Base-by-base conservation (phyloP, 1,140 invertebrate genomes). In the Temnothorax longispinosus region DNA sequence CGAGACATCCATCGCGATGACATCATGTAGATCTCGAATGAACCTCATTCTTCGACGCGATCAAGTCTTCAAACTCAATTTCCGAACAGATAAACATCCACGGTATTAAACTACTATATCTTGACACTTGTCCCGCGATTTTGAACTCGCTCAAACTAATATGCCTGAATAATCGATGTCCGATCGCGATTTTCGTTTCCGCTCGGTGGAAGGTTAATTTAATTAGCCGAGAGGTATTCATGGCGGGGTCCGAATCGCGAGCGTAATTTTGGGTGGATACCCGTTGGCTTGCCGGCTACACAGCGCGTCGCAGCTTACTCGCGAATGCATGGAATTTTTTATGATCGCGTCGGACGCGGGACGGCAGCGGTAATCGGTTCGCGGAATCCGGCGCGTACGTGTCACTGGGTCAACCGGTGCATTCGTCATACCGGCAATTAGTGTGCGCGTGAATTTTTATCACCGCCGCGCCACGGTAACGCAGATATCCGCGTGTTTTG, bases 311-410 rank as follows among this genome's bases (percentile, higher is more conserved):
- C 78, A 62, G 77, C 86, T 90, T 88, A 88, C 90, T 92, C 90
- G 89, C 75, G 88, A 88, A 92, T 92, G 90, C 90, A 92, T 92
- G 89, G 91, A 92, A 92, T 92, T 91, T 92, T 92, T 92, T 90
- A 92, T 91, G 84, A 86, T 50, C 64, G 80, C 88, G 75, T 47
- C 69, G 88, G 72, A 13, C 47, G 44, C 62, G 60, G 87, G 38
- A 78, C 60, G 50, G 38, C 18, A 5, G 15, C 52, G 64, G 80
- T 62, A 90, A 85, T 87, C 89, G 89, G 85, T 86, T 91, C 74
- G 69, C 81, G 50, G 71, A 90, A 91, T 91, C 84, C 69, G 62
- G 80, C 74, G 80, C 89, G 87, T 90, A 86, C 86, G 74, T 87
- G 89, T 90, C 87, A 91, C 87, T 88, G 77, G 87, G 89, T 91